phyloP scores from a whole-genome alignment of 2,888 invertebrate genomes.

The Pimpla rufipes region DNA sequence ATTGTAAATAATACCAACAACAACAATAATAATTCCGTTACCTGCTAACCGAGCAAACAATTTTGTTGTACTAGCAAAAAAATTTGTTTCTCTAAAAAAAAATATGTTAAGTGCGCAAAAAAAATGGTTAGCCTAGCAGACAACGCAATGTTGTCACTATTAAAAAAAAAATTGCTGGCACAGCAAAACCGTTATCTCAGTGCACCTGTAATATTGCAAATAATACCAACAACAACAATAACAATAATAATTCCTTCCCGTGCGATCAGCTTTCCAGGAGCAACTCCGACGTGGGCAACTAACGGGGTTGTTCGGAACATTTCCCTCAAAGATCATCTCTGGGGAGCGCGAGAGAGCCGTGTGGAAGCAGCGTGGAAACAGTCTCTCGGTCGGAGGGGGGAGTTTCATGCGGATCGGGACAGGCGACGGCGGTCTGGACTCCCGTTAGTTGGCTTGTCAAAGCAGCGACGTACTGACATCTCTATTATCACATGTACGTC shows the following conservation, averaged over 20 bases:
- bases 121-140: too few relatives aligned
- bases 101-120: too few relatives aligned
- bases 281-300: slow-evolving; percentile 2
- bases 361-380: slow-evolving; percentile 49
- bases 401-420: slow-evolving; percentile 70
- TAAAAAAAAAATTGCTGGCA: too few relatives aligned
- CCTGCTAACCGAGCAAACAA: too few relatives aligned
- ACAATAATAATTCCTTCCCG: not conserved
- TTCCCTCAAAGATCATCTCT: slow-evolving; percentile 36
- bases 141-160: too few relatives aligned
- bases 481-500: slow-evolving; percentile 82
- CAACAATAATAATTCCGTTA: too few relatives aligned
- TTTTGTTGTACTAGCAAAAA: too few relatives aligned
- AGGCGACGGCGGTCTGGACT: slow-evolving; percentile 74
- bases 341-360: slow-evolving; percentile 21
- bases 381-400: slow-evolving; percentile 38
- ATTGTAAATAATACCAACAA: too few relatives aligned
- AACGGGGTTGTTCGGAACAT: slow-evolving; percentile 8
- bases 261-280: slow-evolving; percentile 20
- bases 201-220: too few relatives aligned
- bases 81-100: too few relatives aligned
- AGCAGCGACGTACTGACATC: slow-evolving; percentile 84
- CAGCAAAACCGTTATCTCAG: too few relatives aligned
- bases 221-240: too few relatives aligned
- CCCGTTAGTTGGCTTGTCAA: slow-evolving; percentile 84